These are phyloP conservation scores for Notechis scutatus DNA, from an alignment of 2,113 vertebrate genomes.

Conservation along the genomic window DNA sequence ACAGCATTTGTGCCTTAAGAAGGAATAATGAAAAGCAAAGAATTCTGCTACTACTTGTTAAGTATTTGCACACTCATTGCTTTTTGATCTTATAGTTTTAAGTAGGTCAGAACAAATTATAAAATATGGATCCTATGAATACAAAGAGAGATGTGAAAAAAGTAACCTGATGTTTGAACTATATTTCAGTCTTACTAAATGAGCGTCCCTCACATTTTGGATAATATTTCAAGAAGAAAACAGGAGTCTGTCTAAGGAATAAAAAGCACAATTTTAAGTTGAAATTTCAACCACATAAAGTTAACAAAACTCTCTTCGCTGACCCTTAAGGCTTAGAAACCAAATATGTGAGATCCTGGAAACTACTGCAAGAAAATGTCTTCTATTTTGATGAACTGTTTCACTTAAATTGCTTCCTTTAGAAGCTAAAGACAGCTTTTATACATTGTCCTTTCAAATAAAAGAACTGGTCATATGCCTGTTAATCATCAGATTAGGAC, in stretches of 20 bases:
- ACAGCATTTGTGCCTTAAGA: constrained; percentile 46
- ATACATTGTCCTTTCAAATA: neutral
- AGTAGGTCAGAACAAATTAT: fast-evolving
- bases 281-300: neutral
- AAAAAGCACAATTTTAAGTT: constrained; percentile 5
- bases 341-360: neutral
- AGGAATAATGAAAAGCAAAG: neutral
- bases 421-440: constrained; percentile 35
- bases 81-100: constrained; percentile 12
- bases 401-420: neutral
- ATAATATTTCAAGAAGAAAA: neutral
- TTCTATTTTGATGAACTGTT: constrained; percentile 16
- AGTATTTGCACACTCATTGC: fast-evolving
- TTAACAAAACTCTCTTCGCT: neutral
- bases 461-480: neutral
- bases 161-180: neutral
- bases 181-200: constrained; percentile 9
- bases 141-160: neutral
- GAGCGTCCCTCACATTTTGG: neutral
- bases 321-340: neutral
- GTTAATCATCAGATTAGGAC: neutral
- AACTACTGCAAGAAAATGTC: constrained; percentile 9
- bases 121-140: neutral
- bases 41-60: neutral
- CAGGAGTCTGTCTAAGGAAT: neutral